Base-by-base conservation (phyloP, 1,140 invertebrate species). In the Prorops nasuta region DNA sequence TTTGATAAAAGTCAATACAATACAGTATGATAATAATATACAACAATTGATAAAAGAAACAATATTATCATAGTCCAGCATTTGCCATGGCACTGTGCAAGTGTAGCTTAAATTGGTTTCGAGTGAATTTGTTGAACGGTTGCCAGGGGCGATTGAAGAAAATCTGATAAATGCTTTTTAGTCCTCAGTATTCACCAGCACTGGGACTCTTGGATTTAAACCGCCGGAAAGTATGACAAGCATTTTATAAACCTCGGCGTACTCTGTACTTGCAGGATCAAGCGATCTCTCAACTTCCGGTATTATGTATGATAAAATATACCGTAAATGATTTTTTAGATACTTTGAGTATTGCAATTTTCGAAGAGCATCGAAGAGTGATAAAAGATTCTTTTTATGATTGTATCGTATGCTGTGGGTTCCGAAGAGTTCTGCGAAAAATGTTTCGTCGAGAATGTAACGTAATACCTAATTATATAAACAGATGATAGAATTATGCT, bases 311-410 rank as follows among this genome's bases (percentile, higher is more conserved):
- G 50, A 15, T 18, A 56, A 32, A 16, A 75, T 16, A 70, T 45
- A 10, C 61, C 28, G 8, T 66, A 56, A 41, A 75, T 59, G 18
- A 57, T 56, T 35, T 54, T 45, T n/a, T 15, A 52, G 50, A 45
- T 77, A 75, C 15, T 54, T 24, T 4, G 54, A 47, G 22, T 49
- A 51, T 43, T 77, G 73, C 2, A 76, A 14, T 28, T 64, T 50
- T 54, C 75, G 72, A 17, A 67, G 57, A 12, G 50, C 24, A 24
- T 64, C 39, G 18, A 55, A 69, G 6, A 74, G 44, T n/a, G 18
- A 45, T 12, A 58, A 31, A 9, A 77, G 48, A 35, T 71, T 52
- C 18, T 52, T 49, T 39, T 54, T 64, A 17, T 58, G 49, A 3
- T 51, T 45, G 36, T 73, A 76, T 37, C 54, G 46, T 37, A 68